Conservation (phyloP, 30 jellyfish, hydroid and myxozoan species). For the Aurelia aurita region DNA sequence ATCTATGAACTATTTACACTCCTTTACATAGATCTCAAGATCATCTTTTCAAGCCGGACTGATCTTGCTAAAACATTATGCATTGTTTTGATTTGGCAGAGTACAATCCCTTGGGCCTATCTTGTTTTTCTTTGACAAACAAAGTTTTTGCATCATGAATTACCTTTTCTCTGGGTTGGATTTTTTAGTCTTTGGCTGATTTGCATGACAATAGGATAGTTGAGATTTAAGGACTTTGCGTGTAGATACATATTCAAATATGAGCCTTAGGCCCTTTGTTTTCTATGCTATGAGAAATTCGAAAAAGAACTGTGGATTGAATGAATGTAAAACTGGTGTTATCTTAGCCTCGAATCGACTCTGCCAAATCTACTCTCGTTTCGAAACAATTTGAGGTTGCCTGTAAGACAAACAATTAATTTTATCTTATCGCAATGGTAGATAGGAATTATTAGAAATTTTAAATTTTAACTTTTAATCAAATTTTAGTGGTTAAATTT, state of each 20-base stretch:
- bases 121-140: constrained; percentile 8
- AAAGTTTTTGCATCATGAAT: not conserved
- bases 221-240: not conserved
- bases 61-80: too few relatives aligned
- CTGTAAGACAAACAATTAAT: not conserved
- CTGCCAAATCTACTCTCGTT: constrained; percentile 68
- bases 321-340: too few relatives aligned
- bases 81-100: constrained; percentile 1
- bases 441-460: not conserved
- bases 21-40: too few relatives aligned
- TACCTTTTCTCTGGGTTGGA: not conserved
- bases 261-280: not conserved
- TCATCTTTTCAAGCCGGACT: too few relatives aligned
- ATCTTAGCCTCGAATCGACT: constrained; percentile 35
- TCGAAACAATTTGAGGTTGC: constrained; percentile 25
- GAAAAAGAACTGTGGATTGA: too few relatives aligned
- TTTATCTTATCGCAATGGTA: not conserved
- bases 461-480: too few relatives aligned
- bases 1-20: too few relatives aligned
- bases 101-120: not conserved
- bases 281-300: not conserved
- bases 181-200: not conserved
- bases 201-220: constrained; percentile 59
- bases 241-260: not conserved
- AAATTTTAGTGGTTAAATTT: too few relatives aligned